Evolutionary conservation across 2,888 invertebrate species (phyloP), one percentile per base, ranked within the genome.

Genomic region (Carpatolechia fugitivella): DNA sequence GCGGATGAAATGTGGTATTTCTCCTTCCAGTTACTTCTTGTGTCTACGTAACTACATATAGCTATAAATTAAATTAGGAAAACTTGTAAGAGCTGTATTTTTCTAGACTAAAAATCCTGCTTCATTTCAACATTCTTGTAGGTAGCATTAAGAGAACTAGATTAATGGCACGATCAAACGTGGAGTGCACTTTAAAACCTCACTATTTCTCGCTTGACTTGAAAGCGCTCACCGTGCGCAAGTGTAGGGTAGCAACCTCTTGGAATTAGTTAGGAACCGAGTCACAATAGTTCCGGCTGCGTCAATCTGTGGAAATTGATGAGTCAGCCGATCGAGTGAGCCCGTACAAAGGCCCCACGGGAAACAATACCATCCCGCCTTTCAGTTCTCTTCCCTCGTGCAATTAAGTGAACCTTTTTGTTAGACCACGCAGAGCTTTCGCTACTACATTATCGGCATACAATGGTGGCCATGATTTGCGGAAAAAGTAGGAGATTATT

Each of bases 381-480:
- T 84, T 84, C 85, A 82, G 69, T 72, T 76, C 68, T 77, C 80
- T 80, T 80, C 85, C 86, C 81, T 69, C 72, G 74, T 69, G 82
- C 88, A 88, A 90, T 90, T 90, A 88, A 85, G 83, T 80, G 83
- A 80, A 76, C 78, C 85, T 90, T 88, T 90, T 85, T 87, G 86
- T 82, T 80, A 72, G 70, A 66, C 65, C 70, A 66, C 78, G 78
- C 40, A 14, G 40, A 40, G 40, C 72, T 81, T 80, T 74, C 78
- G 74, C 78, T 75, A 85, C 83, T 86, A 82, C 81, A 87, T 89
- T 88, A 88, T 85, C 78, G 76, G 76, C 68, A 76, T 78, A 89
- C 89, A 90, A 90, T 85, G 80, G 80, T 73, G 66, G 75, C 74
- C 76, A 83, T 90, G 89, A 90, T 81, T 90, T 88, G 89, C 89